Evolutionary conservation across 2,888 invertebrate species (phyloP).

Genomic region (Caenorhabditis afra): DNA sequence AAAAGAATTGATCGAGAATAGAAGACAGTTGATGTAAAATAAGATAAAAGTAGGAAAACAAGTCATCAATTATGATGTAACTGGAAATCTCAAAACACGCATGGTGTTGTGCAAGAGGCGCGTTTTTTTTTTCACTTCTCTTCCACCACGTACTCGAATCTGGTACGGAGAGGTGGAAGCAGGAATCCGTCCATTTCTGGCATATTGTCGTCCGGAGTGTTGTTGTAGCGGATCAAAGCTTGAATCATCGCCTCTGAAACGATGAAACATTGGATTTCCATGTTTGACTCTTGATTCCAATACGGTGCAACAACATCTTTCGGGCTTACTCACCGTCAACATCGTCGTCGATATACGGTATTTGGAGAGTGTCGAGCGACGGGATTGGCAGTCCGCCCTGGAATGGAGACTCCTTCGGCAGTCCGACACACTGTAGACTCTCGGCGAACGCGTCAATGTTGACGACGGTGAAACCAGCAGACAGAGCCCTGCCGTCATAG

Average conservation of each 20-base stretch:
- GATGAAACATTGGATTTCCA: too few relatives aligned
- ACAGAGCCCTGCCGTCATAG: slow-evolving; percentile 32
- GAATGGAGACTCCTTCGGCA: slow-evolving; percentile 51
- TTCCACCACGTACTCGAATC: too few relatives aligned
- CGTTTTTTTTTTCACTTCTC: background rate
- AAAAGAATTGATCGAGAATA: background rate
- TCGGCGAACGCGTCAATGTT: slow-evolving; percentile 61
- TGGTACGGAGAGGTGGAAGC: too few relatives aligned
- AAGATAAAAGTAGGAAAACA: background rate
- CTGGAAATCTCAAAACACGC: background rate
- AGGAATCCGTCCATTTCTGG: too few relatives aligned
- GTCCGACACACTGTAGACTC: slow-evolving; percentile 49
- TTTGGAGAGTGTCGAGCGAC: slow-evolving; percentile 44
- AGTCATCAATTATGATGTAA: background rate
- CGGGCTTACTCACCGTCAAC: slow-evolving; percentile 32
- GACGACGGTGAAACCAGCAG: slow-evolving; percentile 57
- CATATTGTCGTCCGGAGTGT: too few relatives aligned
- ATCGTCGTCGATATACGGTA: slow-evolving; percentile 66
- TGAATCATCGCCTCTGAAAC: too few relatives aligned
- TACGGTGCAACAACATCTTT: too few relatives aligned
- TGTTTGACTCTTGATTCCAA: too few relatives aligned
- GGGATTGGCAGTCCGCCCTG: slow-evolving; percentile 61
- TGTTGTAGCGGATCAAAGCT: too few relatives aligned
- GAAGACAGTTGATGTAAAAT: background rate
- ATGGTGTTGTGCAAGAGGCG: background rate